These are phyloP conservation scores for Thecophora atra DNA, from an alignment of 2,888 invertebrate genomes.

Conservation along the genomic window DNA sequence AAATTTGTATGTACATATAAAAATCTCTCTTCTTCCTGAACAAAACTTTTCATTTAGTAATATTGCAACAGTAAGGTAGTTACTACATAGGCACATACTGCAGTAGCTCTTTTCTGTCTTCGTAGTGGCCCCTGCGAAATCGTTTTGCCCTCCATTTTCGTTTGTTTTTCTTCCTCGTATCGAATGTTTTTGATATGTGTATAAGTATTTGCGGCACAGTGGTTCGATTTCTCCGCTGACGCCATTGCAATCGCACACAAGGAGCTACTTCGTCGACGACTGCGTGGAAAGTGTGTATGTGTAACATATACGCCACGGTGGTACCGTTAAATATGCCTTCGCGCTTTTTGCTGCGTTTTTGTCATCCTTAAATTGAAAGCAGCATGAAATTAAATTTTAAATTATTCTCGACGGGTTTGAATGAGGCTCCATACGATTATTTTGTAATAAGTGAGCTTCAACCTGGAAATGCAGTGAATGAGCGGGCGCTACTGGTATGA, in stretches of 20 bases:
- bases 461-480: too few species aligned
- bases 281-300: constrained; percentile 3
- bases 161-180: too few species aligned
- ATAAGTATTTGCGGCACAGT: not conserved
- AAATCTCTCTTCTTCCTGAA: too few species aligned
- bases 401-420: constrained; percentile 14
- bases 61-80: too few species aligned
- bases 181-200: too few species aligned
- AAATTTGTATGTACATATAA: too few species aligned
- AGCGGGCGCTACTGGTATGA: not conserved
- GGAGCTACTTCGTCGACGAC: not conserved
- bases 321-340: not conserved
- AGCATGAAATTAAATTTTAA: constrained; percentile 36
- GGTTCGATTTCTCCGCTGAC: too few species aligned
- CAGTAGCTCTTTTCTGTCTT: too few species aligned
- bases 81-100: too few species aligned
- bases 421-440: not conserved
- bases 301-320: not conserved
- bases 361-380: constrained; percentile 25
- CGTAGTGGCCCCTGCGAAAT: too few species aligned
- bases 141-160: too few species aligned
- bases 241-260: not conserved
- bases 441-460: not conserved
- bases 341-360: not conserved
- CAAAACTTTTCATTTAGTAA: too few species aligned